A percentile compares a stretch with the other conserved stretches of the same genome.
phyloP scores from a whole-genome alignment of 2,113 vertebrate genomes.

The Zapus hudsonius region DNA sequence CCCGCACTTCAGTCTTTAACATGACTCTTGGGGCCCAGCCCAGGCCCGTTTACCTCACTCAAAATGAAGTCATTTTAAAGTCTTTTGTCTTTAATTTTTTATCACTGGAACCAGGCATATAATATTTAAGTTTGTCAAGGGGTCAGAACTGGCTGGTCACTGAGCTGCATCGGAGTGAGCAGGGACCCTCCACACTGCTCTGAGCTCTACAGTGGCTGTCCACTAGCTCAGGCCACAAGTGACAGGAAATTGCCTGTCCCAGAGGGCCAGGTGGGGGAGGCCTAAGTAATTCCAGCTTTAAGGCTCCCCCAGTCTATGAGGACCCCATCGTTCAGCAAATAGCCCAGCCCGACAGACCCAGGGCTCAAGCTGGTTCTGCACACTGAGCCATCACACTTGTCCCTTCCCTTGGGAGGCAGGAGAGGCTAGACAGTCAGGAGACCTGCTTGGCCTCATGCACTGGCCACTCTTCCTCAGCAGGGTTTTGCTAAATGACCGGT shows the following conservation, averaged over 20 bases:
- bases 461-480: background rate
- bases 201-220: background rate
- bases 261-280: background rate
- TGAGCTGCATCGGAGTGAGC: background rate
- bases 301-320: background rate
- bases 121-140: background rate
- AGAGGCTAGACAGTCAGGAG: background rate
- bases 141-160: background rate
- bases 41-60: constrained; percentile 31
- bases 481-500: background rate
- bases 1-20: constrained; percentile 81
- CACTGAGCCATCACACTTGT: fast-evolving
- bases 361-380: background rate
- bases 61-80: constrained; percentile 76
- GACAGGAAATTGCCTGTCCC: background rate
- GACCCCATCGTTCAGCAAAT: background rate
- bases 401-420: fast-evolving
- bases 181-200: background rate
- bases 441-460: background rate
- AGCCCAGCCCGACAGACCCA: fast-evolving
- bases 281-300: fast-evolving
- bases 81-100: constrained; percentile 79
- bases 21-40: constrained; percentile 73
- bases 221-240: background rate
- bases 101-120: constrained; percentile 33